A percentile compares a stretch with the other conserved stretches of the same genome.
Conservation (phyloP, 2,888 invertebrate species). For the Melanostoma scalare region DNA sequence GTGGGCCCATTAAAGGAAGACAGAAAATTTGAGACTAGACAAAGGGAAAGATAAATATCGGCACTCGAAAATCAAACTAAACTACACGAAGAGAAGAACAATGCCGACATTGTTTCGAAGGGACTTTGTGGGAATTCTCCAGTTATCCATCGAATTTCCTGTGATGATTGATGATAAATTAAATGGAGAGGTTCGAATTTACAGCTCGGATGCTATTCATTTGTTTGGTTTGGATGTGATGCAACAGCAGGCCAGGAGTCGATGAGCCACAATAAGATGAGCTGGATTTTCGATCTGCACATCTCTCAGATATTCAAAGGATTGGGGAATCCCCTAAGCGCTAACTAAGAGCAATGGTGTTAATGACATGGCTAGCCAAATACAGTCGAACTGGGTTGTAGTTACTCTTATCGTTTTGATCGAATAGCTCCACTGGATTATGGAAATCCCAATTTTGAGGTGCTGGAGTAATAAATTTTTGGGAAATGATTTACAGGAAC, state of each 20-base stretch:
- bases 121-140: constrained; percentile 45
- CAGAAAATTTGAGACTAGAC: constrained; percentile 44
- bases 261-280: constrained; percentile 40
- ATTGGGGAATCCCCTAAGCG: not conserved
- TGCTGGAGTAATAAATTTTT: constrained; percentile 53
- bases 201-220: constrained; percentile 60
- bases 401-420: constrained; percentile 20
- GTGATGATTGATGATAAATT: constrained; percentile 67
- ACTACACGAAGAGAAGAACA: constrained; percentile 53
- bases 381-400: constrained; percentile 35
- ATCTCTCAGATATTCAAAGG: not conserved
- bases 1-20: constrained; percentile 10
- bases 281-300: constrained; percentile 30
- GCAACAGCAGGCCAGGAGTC: constrained; percentile 42
- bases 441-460: constrained; percentile 60
- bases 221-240: constrained; percentile 52
- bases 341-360: constrained; percentile 53
- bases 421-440: constrained; percentile 59
- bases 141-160: constrained; percentile 67
- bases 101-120: constrained; percentile 55
- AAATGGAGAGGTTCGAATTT: constrained; percentile 62
- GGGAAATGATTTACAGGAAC: constrained; percentile 44
- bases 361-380: constrained; percentile 50
- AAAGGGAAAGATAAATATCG: constrained; percentile 67
- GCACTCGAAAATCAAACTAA: constrained; percentile 44